phyloP scores from a whole-genome alignment of 1,140 invertebrate species.

The Caerostris extrusa region DNA sequence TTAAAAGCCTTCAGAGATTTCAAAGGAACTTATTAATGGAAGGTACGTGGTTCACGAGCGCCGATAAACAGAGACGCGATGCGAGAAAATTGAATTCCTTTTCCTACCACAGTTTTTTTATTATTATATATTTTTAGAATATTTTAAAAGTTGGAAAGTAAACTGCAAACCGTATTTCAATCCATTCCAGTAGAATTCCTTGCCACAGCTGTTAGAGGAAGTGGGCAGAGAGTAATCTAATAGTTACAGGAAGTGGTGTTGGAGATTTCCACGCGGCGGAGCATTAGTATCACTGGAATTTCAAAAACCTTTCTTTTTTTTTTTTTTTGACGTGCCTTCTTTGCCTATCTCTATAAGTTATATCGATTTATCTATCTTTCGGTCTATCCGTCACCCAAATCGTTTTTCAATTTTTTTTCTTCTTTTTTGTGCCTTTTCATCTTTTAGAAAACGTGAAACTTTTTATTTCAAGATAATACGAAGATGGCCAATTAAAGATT shows the following conservation, averaged over 20 bases:
- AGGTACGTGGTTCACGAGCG: constrained; percentile 15
- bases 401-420: neutral
- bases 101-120: neutral
- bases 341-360: neutral
- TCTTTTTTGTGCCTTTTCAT: neutral
- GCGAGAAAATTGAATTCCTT: constrained; percentile 59
- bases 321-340: neutral
- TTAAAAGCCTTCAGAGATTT: neutral
- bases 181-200: neutral
- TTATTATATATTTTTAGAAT: neutral
- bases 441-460: neutral
- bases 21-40: constrained; percentile 37
- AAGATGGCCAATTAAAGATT: neutral
- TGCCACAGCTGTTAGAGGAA: neutral
- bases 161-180: constrained; percentile 48
- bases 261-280: constrained; percentile 11
- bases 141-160: constrained; percentile 54
- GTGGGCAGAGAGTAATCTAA: neutral
- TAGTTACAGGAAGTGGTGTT: neutral
- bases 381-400: neutral
- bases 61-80: neutral
- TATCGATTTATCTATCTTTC: constrained; percentile 11
- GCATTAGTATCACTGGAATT: neutral
- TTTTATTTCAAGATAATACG: neutral
- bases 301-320: neutral